These are phyloP conservation scores for Orthosia cruda DNA, from an alignment of 2,888 invertebrate genomes.

Conservation along the genomic window DNA sequence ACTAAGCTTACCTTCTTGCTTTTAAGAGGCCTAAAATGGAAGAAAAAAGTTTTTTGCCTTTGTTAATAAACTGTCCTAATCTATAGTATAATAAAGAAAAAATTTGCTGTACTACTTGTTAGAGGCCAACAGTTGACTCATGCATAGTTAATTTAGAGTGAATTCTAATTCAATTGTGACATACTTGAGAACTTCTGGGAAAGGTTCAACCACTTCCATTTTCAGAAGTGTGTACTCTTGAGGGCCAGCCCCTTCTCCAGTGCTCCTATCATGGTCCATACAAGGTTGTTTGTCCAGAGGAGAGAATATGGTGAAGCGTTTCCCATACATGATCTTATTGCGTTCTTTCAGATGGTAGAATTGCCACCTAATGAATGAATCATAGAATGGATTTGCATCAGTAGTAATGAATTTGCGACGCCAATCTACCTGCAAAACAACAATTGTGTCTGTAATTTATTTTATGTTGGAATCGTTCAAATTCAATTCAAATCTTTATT, in stretches of 20 bases:
- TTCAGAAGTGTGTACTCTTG: constrained; percentile 99
- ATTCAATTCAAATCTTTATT: too few species aligned
- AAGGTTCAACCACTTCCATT: constrained; percentile 95
- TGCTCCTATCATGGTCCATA: constrained; percentile 99
- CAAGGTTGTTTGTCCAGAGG: constrained; percentile 99
- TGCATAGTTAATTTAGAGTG: neutral
- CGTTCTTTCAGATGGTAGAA: constrained; percentile 96
- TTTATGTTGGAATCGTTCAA: neutral
- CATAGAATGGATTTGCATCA: constrained; percentile 99
- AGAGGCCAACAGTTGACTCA: neutral
- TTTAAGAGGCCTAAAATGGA: constrained; percentile 87
- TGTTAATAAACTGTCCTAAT: neutral
- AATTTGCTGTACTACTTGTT: neutral
- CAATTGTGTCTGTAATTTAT: neutral
- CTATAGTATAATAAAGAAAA: neutral
- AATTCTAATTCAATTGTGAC: too few species aligned
- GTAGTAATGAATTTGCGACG: constrained; percentile 99
- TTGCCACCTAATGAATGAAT: constrained; percentile 99
- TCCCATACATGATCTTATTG: constrained; percentile 99
- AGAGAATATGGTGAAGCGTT: constrained; percentile 99
- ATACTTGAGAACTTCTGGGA: constrained; percentile 94
- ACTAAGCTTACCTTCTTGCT: constrained; percentile 95
- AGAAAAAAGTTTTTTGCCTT: neutral
- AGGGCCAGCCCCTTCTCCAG: constrained; percentile 99
- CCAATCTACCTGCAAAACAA: constrained; percentile 96